A percentile compares a stretch with the other conserved stretches of the same genome.
Evolutionary conservation across 2,113 vertebrate genomes (phyloP).

Genomic region (Cyanoramphus novaezelandiae): DNA sequence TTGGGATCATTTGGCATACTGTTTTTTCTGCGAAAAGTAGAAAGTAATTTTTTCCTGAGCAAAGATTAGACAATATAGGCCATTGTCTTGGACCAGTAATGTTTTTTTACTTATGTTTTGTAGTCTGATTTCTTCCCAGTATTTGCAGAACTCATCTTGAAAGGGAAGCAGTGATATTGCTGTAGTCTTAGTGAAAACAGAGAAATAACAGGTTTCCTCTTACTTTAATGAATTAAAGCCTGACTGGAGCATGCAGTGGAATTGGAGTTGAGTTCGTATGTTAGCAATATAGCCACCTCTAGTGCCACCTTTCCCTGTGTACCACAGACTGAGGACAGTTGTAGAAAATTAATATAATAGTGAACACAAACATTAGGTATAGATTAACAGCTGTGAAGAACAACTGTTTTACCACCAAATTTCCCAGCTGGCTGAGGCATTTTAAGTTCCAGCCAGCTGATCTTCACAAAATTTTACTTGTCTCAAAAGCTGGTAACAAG

Average conservation of each 20-base stretch:
- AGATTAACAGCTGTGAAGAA: neutral
- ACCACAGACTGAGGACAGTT: neutral
- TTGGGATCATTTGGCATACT: neutral
- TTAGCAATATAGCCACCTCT: neutral
- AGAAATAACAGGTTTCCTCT: neutral
- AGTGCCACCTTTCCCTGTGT: neutral
- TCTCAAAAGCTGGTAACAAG: neutral
- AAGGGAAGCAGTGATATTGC: neutral
- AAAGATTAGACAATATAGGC: neutral
- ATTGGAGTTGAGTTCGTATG: neutral
- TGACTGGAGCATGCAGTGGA: neutral
- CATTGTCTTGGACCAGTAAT: neutral
- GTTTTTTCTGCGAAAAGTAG: neutral
- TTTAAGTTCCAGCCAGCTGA: neutral
- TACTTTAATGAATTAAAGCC: neutral
- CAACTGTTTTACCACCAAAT: neutral
- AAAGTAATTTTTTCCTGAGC: neutral
- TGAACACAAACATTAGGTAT: accelerated
- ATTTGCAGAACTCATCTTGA: neutral
- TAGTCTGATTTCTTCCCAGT: neutral
- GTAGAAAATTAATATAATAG: neutral
- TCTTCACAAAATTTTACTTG: neutral
- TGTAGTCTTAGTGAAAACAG: neutral
- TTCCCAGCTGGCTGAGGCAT: neutral
- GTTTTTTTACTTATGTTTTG: neutral